These are phyloP conservation scores for Phyllostomus hastatus DNA, from an alignment of 2,113 vertebrate species.

Conservation along the genomic window DNA sequence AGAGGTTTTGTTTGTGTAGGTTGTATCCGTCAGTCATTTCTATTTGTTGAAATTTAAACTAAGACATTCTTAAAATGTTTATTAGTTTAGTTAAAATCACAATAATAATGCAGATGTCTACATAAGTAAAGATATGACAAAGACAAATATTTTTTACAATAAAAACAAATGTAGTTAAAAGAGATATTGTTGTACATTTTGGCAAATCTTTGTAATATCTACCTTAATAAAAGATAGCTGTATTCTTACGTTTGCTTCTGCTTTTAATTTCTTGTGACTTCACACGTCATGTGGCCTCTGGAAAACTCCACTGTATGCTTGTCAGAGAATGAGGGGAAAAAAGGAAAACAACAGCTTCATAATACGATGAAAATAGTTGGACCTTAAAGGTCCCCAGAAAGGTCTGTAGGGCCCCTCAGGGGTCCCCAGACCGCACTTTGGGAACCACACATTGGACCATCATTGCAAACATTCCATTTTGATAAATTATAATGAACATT, in stretches of 20 bases:
- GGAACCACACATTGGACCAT: neutral
- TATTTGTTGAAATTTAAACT: neutral
- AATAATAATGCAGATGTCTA: neutral
- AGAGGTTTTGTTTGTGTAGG: neutral
- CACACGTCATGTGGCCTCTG: neutral
- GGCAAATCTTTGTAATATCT: neutral
- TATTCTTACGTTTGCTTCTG: neutral
- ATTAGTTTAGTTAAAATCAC: neutral
- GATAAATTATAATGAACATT: too few species aligned
- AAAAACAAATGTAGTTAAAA: neutral
- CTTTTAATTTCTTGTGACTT: neutral
- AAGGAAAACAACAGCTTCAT: neutral
- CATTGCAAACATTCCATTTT: neutral
- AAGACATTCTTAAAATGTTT: neutral
- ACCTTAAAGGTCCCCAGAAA: neutral
- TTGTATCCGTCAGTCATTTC: neutral
- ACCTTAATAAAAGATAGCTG: neutral
- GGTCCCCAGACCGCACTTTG: neutral
- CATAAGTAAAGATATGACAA: neutral
- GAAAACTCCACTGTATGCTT: neutral
- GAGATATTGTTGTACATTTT: neutral
- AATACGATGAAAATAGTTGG: neutral
- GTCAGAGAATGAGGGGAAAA: neutral
- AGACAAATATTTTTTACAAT: neutral
- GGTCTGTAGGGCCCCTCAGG: neutral